Evolutionary conservation across 2,797 vertebrate genomes (phyloP), one percentile per base, ranked within the genome.

Genomic region (Helostoma temminkii): DNA sequence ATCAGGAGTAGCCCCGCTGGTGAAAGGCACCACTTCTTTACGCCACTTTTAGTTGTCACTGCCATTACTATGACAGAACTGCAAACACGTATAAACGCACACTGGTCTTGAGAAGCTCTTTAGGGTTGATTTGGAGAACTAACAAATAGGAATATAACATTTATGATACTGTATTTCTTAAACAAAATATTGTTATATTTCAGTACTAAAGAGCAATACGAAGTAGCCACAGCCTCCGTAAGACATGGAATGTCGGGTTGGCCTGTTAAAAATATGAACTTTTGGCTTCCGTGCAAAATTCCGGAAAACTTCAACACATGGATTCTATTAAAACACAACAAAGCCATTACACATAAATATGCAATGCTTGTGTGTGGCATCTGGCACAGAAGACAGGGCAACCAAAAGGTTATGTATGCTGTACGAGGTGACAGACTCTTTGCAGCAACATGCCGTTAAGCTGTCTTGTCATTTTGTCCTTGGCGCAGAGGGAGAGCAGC

Each of bases 361-460:
- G 50, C 64, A 28, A 49, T 54, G 49, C 54, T 61, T 5, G 11
- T 12, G 52, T 58, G 66, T 71, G 66, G 21, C 39, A 47, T 61
- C 53, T 73, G 77, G 54, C 59, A 59, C 49, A 50, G 8, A 1
- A 43, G 50, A 64, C 46, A 43, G 46, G 39, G 12, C n/a, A 30
- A 54, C 30, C 24, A 30, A 73, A 75, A 76, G 66, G 75, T 76
- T 71, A 73, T 68, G 62, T 63, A 62, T 63, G 60, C 28, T 61
- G 66, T 63, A 57, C 6, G 18, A 66, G 69, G 56, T 55, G 60
- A 69, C 69, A 76, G 66, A 71, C 50, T 78, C 69, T 79, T 84
- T 59, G 66, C 58, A 28, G 67, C 50, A 70, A 48, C 64, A 65
- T 54, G 65, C 54, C 5, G 53, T 59, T 56, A 61, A 61, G 60